Evolutionary conservation across 2,797 vertebrate species (phyloP).

Genomic region (Sebastes cheni): DNA sequence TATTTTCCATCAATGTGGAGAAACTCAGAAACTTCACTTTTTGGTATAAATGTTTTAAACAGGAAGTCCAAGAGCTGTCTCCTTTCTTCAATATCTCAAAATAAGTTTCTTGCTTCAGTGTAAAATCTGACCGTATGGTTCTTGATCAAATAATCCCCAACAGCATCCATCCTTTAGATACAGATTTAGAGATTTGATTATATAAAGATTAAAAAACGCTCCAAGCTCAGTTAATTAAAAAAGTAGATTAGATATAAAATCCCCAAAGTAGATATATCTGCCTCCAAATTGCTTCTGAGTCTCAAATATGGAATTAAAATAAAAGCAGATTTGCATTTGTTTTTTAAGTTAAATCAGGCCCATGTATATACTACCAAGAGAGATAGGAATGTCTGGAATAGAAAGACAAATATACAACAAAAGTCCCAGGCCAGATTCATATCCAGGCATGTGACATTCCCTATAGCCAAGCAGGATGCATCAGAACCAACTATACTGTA

Average conservation of each 20-base stretch:
- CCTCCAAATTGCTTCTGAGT: background rate
- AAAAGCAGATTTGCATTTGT: background rate
- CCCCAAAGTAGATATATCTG: background rate
- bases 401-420: background rate
- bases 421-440: background rate
- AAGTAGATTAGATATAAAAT: conserved; percentile 16
- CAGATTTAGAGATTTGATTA: conserved; percentile 7
- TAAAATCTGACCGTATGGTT: background rate
- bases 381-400: background rate
- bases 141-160: background rate
- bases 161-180: background rate
- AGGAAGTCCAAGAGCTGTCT: background rate
- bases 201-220: conserved; percentile 2
- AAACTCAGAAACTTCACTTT: background rate
- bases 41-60: background rate
- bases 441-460: background rate
- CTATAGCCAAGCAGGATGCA: background rate
- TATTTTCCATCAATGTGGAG: background rate
- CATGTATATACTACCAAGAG: background rate
- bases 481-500: background rate
- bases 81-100: conserved; percentile 8
- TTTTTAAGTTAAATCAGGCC: background rate
- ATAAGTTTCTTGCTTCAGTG: background rate
- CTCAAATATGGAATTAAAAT: conserved; percentile 11
- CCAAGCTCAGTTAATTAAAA: conserved; percentile 18